Conservation (phyloP, 1,140 invertebrate species). For the Pogonomyrmex barbatus region DNA sequence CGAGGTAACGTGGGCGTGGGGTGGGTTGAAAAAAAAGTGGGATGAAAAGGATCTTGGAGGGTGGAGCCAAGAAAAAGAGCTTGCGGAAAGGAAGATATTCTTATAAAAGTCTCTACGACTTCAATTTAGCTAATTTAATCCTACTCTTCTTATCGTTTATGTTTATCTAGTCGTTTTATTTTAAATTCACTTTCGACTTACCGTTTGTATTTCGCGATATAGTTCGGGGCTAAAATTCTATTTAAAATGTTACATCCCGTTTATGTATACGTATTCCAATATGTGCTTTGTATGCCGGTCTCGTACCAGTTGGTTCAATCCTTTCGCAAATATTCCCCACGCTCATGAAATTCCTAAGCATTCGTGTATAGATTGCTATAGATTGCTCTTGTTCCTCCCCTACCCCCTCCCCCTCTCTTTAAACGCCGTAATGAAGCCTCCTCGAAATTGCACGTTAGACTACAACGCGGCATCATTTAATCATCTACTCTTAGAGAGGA, state of each 20-base stretch:
- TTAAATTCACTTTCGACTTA: background rate
- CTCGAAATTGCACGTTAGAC: constrained; percentile 60
- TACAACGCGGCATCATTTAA: constrained; percentile 47
- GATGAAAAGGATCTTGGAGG: background rate
- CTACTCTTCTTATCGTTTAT: constrained; percentile 5
- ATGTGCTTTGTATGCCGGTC: background rate
- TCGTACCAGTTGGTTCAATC: background rate
- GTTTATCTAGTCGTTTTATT: constrained; percentile 16
- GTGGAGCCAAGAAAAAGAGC: background rate
- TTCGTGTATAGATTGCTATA: background rate
- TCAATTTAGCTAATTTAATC: constrained; percentile 25
- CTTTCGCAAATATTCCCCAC: background rate
- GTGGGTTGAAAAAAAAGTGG: constrained; percentile 8
- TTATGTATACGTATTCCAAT: background rate
- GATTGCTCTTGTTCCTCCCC: background rate
- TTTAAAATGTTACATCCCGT: background rate
- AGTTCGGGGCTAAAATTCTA: background rate
- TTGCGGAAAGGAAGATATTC: constrained; percentile 8
- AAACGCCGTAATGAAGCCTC: constrained; percentile 31
- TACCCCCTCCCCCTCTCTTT: background rate
- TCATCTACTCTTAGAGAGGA: constrained; percentile 25
- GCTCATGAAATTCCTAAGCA: constrained; percentile 8
- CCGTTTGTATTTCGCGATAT: constrained; percentile 8
- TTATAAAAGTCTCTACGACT: constrained; percentile 9
- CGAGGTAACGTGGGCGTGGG: constrained; percentile 8